Conservation (phyloP, 2,113 vertebrate genomes). For the Hippocampus comes region DNA sequence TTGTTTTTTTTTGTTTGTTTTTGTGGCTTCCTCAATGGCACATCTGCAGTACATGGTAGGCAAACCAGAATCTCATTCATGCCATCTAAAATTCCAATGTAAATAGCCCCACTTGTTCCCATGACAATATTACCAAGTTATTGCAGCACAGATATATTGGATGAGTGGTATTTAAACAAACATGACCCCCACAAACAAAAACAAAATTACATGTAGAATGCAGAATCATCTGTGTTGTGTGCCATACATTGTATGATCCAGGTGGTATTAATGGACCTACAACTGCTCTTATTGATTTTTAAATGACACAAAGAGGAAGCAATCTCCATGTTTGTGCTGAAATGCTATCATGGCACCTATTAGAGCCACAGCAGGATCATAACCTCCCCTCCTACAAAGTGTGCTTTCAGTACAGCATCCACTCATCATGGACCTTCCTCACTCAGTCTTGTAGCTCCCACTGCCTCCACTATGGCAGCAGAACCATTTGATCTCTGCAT, state of each 20-base stretch:
- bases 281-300: constrained; percentile 41
- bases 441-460: constrained; percentile 22
- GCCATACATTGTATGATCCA: constrained; percentile 5
- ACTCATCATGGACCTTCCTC: constrained; percentile 9
- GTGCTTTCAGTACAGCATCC: constrained; percentile 14
- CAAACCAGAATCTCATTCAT: background rate
- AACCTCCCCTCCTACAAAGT: constrained; percentile 3
- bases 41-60: background rate
- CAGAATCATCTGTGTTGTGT: background rate
- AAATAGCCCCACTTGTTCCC: too few relatives aligned
- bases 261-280: constrained; percentile 26
- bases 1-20: background rate
- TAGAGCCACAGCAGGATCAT: constrained; percentile 15
- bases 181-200: constrained; percentile 11
- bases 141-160: too few relatives aligned
- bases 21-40: background rate
- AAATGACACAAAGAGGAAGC: constrained; percentile 32
- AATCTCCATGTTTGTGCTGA: constrained; percentile 16
- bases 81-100: too few relatives aligned
- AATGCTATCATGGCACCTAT: constrained; percentile 34
- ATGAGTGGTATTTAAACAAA: background rate
- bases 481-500: constrained; percentile 41
- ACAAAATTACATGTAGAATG: constrained; percentile 12
- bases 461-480: constrained; percentile 26
- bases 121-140: too few relatives aligned